Conservation (phyloP, 2,113 vertebrate species). For the Nerophis lumbriciformis region DNA sequence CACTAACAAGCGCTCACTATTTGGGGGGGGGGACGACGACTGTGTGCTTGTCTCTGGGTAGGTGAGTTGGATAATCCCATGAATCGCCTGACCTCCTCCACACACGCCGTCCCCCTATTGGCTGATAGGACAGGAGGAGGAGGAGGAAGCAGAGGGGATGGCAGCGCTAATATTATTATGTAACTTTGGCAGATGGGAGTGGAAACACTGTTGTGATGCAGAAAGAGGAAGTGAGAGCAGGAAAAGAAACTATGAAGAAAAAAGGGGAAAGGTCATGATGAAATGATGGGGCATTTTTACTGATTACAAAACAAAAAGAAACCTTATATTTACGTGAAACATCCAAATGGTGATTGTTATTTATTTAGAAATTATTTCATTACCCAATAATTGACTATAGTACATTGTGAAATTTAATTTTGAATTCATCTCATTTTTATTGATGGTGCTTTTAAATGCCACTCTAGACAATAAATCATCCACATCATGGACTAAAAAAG, state of each 20-base stretch:
- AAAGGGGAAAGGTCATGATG: slow-evolving; percentile 23
- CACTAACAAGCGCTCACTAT: slow-evolving; percentile 10
- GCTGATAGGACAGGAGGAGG: slow-evolving; percentile 20
- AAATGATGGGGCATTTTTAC: background rate
- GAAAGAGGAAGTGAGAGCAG: slow-evolving; percentile 41
- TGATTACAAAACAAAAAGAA: background rate
- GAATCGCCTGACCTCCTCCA: slow-evolving; percentile 63
- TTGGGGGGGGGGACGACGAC: background rate
- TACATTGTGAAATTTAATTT: too few relatives aligned
- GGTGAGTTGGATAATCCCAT: slow-evolving; percentile 69
- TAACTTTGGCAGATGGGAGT: slow-evolving; percentile 49
- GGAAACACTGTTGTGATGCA: slow-evolving; percentile 29
- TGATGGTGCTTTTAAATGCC: too few relatives aligned
- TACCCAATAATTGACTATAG: too few relatives aligned
- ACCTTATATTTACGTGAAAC: background rate
- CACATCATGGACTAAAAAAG: too few relatives aligned
- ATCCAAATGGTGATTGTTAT: too few relatives aligned
- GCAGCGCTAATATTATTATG: slow-evolving; percentile 49
- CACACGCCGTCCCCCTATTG: slow-evolving; percentile 51
- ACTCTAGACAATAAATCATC: too few relatives aligned
- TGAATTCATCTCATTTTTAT: too few relatives aligned
- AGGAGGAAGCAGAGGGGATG: background rate
- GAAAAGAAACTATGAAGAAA: slow-evolving; percentile 11
- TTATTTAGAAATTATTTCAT: too few relatives aligned
- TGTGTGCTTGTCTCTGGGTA: slow-evolving; percentile 47